Percentiles rank a stretch among this genome's conserved stretches.
Evolutionary conservation across 2,888 invertebrate genomes (phyloP).

Genomic region (Caenorhabditis uteleia): DNA sequence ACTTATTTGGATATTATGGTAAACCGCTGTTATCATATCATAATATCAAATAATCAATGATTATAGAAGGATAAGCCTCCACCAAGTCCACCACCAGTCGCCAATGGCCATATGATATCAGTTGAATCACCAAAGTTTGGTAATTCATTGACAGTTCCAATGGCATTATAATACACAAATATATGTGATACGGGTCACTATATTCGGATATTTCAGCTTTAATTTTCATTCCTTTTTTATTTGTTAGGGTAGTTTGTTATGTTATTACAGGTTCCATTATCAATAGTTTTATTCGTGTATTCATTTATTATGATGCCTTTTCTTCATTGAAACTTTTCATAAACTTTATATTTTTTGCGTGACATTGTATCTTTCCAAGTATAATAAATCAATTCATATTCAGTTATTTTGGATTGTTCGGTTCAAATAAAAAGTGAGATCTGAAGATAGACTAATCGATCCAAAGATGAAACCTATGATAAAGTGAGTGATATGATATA

Average conservation of each 20-base stretch:
- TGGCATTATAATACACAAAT: constrained; percentile 35
- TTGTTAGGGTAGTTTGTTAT: constrained; percentile 11
- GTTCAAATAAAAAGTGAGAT: too few species aligned
- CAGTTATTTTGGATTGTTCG: too few species aligned
- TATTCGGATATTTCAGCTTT: constrained; percentile 2
- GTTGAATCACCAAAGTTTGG: constrained; percentile 35
- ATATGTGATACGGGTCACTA: too few species aligned
- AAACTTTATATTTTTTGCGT: background rate
- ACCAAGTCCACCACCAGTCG: too few species aligned
- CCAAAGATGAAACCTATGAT: too few species aligned
- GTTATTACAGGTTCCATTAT: constrained; percentile 7
- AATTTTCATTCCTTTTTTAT: constrained; percentile 1
- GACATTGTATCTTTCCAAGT: too few species aligned
- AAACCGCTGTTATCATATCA: background rate
- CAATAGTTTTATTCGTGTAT: background rate
- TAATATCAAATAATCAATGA: background rate
- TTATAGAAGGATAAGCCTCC: too few species aligned
- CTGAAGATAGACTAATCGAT: too few species aligned
- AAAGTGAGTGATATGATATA: too few species aligned
- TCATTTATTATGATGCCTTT: background rate
- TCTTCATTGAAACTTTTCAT: background rate
- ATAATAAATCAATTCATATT: too few species aligned
- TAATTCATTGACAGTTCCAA: constrained; percentile 33
- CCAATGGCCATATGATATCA: constrained; percentile 8
- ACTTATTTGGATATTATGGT: constrained; percentile 30